Conservation (phyloP, 1,140 invertebrate species). For the Panagrolaimus sp. region DNA sequence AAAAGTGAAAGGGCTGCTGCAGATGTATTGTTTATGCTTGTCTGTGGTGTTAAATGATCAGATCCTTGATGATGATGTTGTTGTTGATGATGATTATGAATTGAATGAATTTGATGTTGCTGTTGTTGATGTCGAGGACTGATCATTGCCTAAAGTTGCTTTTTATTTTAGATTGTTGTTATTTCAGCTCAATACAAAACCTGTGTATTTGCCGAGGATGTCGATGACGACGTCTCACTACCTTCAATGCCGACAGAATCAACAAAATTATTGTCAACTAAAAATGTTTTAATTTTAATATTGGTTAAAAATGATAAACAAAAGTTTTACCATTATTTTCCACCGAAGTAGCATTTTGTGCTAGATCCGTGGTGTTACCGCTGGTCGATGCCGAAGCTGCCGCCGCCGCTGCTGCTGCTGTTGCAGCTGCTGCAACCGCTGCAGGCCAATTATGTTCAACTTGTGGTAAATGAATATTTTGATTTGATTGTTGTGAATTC, state of each 20-base stretch:
- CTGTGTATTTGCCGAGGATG: conserved; percentile 39
- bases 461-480: background rate
- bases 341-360: conserved; percentile 11
- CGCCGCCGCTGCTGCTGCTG: background rate
- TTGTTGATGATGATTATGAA: conserved; percentile 14
- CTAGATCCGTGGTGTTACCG: conserved; percentile 5
- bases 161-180: background rate
- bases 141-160: background rate
- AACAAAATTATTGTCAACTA: conserved; percentile 5
- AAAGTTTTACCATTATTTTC: conserved; percentile 2
- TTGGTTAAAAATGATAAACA: background rate
- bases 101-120: conserved; percentile 21
- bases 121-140: conserved; percentile 20
- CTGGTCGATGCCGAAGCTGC: conserved; percentile 6
- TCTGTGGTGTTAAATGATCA: conserved; percentile 6
- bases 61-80: conserved; percentile 9
- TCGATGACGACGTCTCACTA: conserved; percentile 42
- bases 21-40: background rate
- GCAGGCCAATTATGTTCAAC: too few species aligned
- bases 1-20: too few species aligned
- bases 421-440: too few species aligned
- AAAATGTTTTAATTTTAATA: background rate
- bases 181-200: background rate
- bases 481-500: background rate
- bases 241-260: conserved; percentile 29